Base-by-base conservation (phyloP, 2,113 vertebrate genomes). In the Phyllostomus hastatus region DNA sequence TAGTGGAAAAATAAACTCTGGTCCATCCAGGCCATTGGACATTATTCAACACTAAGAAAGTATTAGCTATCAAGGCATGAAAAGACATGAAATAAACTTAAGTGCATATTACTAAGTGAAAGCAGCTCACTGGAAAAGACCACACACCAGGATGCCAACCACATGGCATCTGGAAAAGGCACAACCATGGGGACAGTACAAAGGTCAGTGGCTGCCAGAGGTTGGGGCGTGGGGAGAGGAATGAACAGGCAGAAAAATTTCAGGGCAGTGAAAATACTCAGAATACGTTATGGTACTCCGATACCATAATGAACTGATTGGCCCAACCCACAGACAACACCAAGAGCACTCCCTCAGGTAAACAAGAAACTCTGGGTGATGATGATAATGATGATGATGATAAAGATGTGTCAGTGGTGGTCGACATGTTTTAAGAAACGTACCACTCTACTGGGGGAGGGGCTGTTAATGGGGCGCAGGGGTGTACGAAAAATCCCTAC, bases 391-490 rank as follows among this genome's bases (percentile, higher is more conserved):
- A 54, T 59, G 57, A 59, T 59, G 57, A 59, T 0, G 22, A 75
- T 5, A 11, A 31, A 10, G 2, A 50, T 20, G 22, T 66, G 6
- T 81, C 75, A 14, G 1, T 33, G 50, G 22, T 12, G 28, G 8
- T 14, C 10, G 61, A 10, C 59, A 64, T 4, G 11, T 31, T 64
- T 64, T 31, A 64, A 61, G 24, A 87, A 80, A 93, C 7, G n/a
- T 33, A 14, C 17, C 61, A 22, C 28, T 46, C 38, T 33, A 2
- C 7, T 59, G 10, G n/a, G 26, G 33, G 22, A 17, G 52, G 52
- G 0, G 19, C 35, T 12, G 28, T 35, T 61, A 31, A 80, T 10
- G n/a, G 28, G 1, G 20, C 1, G 1, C 22, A 38, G 3, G 5
- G 1, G 2, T 50, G 7, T 52, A 31, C 10, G 54, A 61, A n/a